These are phyloP conservation scores for Xenopus laevis DNA, from an alignment of 2,113 vertebrate species.

Conservation along the genomic window DNA sequence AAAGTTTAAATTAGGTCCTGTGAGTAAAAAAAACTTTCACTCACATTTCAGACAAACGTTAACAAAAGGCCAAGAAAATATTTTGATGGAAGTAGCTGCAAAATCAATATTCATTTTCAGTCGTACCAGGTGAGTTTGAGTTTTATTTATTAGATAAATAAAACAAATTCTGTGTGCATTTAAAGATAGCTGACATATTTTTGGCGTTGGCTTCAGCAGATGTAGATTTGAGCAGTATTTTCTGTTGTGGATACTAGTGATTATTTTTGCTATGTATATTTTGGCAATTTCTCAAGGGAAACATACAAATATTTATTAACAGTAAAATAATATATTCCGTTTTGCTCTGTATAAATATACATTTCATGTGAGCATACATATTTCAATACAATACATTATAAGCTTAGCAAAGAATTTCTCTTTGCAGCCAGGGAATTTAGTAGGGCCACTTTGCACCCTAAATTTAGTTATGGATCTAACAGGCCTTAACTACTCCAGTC, in stretches of 20 bases:
- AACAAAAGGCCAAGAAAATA: constrained; percentile 9
- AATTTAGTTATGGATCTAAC: no score
- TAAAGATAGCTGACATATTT: background rate
- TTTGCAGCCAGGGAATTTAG: no score
- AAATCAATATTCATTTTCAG: constrained; percentile 23
- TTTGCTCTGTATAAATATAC: background rate
- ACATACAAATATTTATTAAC: background rate
- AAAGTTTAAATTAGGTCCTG: constrained; percentile 38
- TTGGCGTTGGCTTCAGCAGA: background rate
- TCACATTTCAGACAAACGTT: constrained; percentile 9
- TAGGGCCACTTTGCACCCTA: no score
- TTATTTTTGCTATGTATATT: background rate
- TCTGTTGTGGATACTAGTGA: background rate
- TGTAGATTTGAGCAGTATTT: background rate
- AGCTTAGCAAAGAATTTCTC: no score
- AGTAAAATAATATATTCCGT: background rate
- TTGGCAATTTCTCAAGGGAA: background rate
- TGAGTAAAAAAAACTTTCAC: constrained; percentile 23
- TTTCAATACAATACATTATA: no score
- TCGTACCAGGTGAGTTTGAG: background rate
- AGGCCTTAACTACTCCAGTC: no score
- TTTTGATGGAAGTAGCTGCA: background rate
- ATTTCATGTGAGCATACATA: no score
- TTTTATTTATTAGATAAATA: background rate
- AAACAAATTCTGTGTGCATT: background rate